These are phyloP conservation scores for Brachymystax lenok DNA, from an alignment of 2,797 vertebrate species.

Conservation along the genomic window DNA sequence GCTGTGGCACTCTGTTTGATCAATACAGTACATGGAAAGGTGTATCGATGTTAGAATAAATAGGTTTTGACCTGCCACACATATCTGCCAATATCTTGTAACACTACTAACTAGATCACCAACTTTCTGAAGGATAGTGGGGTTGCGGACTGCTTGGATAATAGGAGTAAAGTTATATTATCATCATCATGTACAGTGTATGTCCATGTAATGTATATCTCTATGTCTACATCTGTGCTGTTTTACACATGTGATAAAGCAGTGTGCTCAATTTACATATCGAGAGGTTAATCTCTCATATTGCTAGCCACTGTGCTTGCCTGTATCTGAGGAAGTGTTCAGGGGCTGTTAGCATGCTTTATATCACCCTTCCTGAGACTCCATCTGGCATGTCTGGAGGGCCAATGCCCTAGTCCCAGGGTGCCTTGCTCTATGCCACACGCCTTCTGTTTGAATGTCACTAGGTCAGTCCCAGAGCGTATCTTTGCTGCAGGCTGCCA, in stretches of 20 bases:
- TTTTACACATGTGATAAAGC: too few relatives aligned
- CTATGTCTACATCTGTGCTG: too few relatives aligned
- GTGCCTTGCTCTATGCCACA: not conserved
- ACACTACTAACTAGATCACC: too few relatives aligned
- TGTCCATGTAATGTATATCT: too few relatives aligned
- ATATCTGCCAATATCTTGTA: too few relatives aligned
- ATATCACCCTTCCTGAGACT: not conserved
- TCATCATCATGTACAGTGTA: too few relatives aligned
- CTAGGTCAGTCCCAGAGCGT: not conserved
- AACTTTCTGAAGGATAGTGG: too few relatives aligned
- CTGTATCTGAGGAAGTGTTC: not conserved
- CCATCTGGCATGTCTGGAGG: constrained; percentile 13
- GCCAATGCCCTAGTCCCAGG: not conserved
- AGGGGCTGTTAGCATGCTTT: not conserved
- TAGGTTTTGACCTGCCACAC: too few relatives aligned
- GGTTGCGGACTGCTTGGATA: too few relatives aligned
- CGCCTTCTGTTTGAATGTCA: not conserved
- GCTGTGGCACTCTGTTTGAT: constrained; percentile 56
- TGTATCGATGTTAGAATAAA: not conserved
- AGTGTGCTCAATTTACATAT: not conserved
- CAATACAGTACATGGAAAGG: constrained; percentile 19
- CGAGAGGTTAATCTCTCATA: constrained; percentile 14
- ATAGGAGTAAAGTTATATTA: too few relatives aligned
- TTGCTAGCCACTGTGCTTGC: not conserved
- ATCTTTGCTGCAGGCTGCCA: not conserved